Conservation (phyloP, 2,113 vertebrate genomes). For the Corythornis vintsioides region DNA sequence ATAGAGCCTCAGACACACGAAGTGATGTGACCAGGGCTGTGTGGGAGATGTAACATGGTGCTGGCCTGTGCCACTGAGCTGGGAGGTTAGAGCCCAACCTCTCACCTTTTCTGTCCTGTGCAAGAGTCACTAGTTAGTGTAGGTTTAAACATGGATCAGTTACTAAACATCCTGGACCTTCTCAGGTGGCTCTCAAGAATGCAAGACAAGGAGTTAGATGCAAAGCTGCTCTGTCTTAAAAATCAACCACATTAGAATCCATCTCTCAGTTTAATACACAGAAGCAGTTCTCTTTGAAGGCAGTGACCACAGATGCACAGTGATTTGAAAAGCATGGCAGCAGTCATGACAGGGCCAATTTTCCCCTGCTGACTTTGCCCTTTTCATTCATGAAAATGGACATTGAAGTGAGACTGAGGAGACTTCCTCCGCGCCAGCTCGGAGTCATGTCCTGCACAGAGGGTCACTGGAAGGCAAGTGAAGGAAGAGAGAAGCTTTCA, state of each 20-base stretch:
- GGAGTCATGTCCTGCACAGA: accelerated
- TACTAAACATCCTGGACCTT: not conserved
- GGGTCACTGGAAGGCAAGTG: not conserved
- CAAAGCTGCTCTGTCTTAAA: not conserved
- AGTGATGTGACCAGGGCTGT: not conserved
- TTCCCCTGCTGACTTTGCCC: not conserved
- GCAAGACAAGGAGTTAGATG: not conserved
- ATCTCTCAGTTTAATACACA: not conserved
- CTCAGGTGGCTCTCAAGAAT: not conserved
- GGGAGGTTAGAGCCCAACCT: not conserved
- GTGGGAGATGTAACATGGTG: accelerated
- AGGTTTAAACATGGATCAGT: not conserved
- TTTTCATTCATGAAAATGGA: conserved; percentile 36
- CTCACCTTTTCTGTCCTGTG: not conserved
- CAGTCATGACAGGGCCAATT: not conserved
- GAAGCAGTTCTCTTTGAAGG: not conserved
- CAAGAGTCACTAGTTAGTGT: not conserved
- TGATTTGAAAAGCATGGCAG: not conserved
- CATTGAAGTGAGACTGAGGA: not conserved
- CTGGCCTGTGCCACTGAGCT: not conserved
- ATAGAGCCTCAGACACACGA: accelerated
- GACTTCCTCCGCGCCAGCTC: not conserved
- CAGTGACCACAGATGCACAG: accelerated
- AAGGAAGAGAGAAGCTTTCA: not conserved
- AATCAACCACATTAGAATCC: not conserved